Percentiles rank a stretch among this genome's conserved stretches.
Conservation (phyloP, 1,140 invertebrate genomes). For the Ruditapes philippinarum region DNA sequence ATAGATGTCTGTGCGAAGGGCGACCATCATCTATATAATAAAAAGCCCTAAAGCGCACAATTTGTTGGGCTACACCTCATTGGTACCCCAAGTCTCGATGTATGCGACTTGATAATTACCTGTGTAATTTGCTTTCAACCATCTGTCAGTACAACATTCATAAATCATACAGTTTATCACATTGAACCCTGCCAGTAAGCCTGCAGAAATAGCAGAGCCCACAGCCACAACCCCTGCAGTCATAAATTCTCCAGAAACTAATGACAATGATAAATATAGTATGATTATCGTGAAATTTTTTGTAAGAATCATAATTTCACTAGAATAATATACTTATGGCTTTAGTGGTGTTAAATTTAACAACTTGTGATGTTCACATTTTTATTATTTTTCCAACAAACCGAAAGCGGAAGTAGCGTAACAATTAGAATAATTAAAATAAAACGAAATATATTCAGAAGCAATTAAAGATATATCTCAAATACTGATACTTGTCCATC, state of each 20-base stretch:
- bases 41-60: too few relatives aligned
- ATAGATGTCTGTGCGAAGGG: too few relatives aligned
- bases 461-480: too few relatives aligned
- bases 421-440: too few relatives aligned
- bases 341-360: neutral
- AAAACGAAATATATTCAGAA: too few relatives aligned
- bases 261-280: neutral
- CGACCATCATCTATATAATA: too few relatives aligned
- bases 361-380: too few relatives aligned
- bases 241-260: neutral
- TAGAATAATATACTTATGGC: too few relatives aligned
- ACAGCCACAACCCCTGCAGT: conserved; percentile 57
- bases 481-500: too few relatives aligned
- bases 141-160: conserved; percentile 74
- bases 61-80: too few relatives aligned
- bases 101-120: conserved; percentile 62
- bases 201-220: conserved; percentile 50
- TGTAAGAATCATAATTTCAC: too few relatives aligned
- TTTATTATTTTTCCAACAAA: too few relatives aligned
- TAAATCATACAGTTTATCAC: conserved; percentile 54
- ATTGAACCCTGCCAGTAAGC: conserved; percentile 55
- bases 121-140: conserved; percentile 75
- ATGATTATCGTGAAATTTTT: neutral
- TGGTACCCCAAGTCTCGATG: neutral
- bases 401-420: neutral